Conservation (phyloP, 2,113 vertebrate species). For the Scophthalmus maximus region DNA sequence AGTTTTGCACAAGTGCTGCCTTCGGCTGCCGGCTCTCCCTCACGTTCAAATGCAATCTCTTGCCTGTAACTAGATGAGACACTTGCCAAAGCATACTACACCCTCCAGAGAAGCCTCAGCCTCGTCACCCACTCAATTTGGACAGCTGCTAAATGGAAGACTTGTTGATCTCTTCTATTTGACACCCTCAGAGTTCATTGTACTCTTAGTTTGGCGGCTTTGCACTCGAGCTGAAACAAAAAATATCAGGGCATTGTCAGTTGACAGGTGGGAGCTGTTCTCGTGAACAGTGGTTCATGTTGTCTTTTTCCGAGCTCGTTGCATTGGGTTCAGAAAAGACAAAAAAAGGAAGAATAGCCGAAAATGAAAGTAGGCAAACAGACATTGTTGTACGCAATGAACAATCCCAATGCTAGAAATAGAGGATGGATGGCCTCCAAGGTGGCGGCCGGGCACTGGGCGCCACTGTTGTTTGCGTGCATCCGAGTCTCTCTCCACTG, state of each 20-base stretch:
- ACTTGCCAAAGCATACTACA: slow-evolving; percentile 73
- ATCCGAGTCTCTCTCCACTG: slow-evolving; percentile 69
- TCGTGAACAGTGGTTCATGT: slow-evolving; percentile 6
- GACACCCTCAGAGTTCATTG: slow-evolving; percentile 61
- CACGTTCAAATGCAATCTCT: slow-evolving; percentile 75
- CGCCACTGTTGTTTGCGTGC: slow-evolving; percentile 68
- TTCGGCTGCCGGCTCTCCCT: slow-evolving; percentile 52
- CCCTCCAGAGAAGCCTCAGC: slow-evolving; percentile 65
- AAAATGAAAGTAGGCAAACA: slow-evolving; percentile 1
- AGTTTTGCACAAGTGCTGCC: slow-evolving; percentile 71
- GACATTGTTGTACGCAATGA: slow-evolving; percentile 29
- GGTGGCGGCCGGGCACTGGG: slow-evolving; percentile 57
- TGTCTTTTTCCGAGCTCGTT: not conserved
- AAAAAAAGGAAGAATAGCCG: not conserved
- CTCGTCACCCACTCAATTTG: slow-evolving; percentile 66
- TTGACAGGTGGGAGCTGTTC: slow-evolving; percentile 7
- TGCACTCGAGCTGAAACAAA: slow-evolving; percentile 31
- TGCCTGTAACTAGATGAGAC: slow-evolving; percentile 78
- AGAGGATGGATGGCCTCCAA: slow-evolving; percentile 70
- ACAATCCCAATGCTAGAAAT: slow-evolving; percentile 40
- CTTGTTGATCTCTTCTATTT: slow-evolving; percentile 75
- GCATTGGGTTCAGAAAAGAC: not conserved
- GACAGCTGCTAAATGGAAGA: slow-evolving; percentile 73
- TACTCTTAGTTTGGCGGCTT: slow-evolving; percentile 48
- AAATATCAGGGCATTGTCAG: slow-evolving; percentile 8